Percentiles rank a stretch among this genome's conserved stretches.
These are phyloP conservation scores for Clarias gariepinus DNA, from an alignment of 2,113 vertebrate species.

Conservation along the genomic window DNA sequence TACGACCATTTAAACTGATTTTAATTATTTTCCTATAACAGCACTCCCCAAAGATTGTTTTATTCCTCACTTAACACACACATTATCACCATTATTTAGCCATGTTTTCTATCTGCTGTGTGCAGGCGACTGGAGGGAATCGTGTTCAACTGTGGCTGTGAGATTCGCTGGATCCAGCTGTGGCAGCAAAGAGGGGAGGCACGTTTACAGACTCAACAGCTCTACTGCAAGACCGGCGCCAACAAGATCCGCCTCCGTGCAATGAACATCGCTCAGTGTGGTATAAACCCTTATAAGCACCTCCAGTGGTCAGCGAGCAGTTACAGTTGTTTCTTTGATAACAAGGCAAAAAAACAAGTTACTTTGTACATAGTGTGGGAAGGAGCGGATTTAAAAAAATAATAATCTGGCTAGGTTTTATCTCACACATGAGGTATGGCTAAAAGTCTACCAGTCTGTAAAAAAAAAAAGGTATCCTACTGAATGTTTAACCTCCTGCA, in stretches of 20 bases:
- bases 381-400: neutral
- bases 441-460: neutral
- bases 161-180: conserved; percentile 97
- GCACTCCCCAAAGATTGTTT: neutral
- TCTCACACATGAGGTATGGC: neutral
- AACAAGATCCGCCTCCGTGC: conserved; percentile 81
- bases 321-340: neutral
- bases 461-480: too few relatives aligned
- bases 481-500: too few relatives aligned
- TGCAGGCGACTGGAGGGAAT: conserved; percentile 87
- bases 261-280: conserved; percentile 94
- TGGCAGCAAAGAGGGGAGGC: conserved; percentile 92
- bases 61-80: neutral
- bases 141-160: conserved; percentile 91
- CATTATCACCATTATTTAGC: neutral
- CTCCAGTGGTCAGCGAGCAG: neutral
- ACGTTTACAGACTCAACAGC: conserved; percentile 81
- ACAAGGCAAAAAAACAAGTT: neutral
- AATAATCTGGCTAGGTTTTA: neutral
- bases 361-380: neutral
- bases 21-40: neutral
- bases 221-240: conserved; percentile 83
- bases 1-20: neutral
- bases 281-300: conserved; percentile 64
- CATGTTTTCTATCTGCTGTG: conserved; percentile 37